Percentiles rank a stretch among this genome's conserved stretches.
Evolutionary conservation across 2,797 vertebrate species (phyloP).

Genomic region (Gymnodraco acuticeps): DNA sequence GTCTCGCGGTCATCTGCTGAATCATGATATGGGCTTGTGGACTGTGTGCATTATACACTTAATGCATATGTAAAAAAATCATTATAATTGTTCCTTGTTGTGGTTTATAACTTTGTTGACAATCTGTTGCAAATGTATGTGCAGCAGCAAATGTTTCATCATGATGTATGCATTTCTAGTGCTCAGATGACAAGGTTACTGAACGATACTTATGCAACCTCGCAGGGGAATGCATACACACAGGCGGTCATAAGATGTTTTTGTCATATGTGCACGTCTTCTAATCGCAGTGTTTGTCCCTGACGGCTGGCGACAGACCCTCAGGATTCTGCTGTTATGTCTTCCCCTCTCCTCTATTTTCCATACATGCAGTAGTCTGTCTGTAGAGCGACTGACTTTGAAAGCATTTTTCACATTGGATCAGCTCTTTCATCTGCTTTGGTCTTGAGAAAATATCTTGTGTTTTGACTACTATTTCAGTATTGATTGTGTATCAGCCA

Average conservation of each 20-base stretch:
- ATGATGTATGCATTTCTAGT: not conserved
- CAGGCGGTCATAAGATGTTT: slow-evolving; percentile 16
- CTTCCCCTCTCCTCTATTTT: slow-evolving; percentile 60
- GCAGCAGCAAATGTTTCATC: slow-evolving; percentile 21
- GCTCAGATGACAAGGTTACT: slow-evolving; percentile 31
- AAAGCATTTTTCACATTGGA: slow-evolving; percentile 47
- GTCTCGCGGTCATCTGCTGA: slow-evolving; percentile 36
- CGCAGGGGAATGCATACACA: slow-evolving; percentile 35
- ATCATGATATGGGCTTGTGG: slow-evolving; percentile 18
- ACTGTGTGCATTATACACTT: not conserved
- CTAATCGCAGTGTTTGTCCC: slow-evolving; percentile 72
- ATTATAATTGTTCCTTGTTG: not conserved
- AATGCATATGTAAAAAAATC: not conserved
- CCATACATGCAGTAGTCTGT: slow-evolving; percentile 49
- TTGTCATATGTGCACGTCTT: slow-evolving; percentile 33
- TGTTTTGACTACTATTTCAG: slow-evolving; percentile 15
- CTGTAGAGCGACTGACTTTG: slow-evolving; percentile 36
- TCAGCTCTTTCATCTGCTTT: slow-evolving; percentile 38
- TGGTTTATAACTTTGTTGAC: not conserved
- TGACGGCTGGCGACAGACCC: slow-evolving; percentile 71
- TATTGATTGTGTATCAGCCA: slow-evolving; percentile 36
- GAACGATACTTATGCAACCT: slow-evolving; percentile 25
- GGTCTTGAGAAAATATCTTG: slow-evolving; percentile 27
- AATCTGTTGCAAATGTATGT: slow-evolving; percentile 26
- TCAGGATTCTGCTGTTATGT: slow-evolving; percentile 84